A percentile compares a stretch with the other conserved stretches of the same genome.
Conservation (phyloP, 2,797 vertebrate genomes). For the Simalia tracyae region DNA sequence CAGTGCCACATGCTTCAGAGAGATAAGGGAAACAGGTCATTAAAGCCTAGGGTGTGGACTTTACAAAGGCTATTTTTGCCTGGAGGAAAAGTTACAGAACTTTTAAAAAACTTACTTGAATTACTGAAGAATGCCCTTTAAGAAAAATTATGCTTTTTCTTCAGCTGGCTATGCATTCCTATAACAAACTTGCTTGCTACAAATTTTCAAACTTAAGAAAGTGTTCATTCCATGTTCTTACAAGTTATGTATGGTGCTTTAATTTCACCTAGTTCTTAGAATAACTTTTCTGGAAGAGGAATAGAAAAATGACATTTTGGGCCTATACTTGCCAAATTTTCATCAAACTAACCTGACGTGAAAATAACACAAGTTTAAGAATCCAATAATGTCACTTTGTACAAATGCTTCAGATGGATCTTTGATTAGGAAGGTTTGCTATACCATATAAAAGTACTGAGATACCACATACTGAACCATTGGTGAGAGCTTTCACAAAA, state of each 20-base stretch:
- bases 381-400: too few species aligned
- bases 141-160: not conserved
- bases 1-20: not conserved
- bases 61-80: not conserved
- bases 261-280: not conserved
- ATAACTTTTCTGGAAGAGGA: not conserved
- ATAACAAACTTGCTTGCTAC: too few species aligned
- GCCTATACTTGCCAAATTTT: not conserved
- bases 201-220: not conserved
- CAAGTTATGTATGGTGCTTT: not conserved
- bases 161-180: not conserved
- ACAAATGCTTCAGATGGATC: not conserved
- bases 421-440: not conserved
- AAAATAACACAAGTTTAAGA: not conserved
- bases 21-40: constrained; percentile 55
- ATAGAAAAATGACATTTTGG: not conserved
- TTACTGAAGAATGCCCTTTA: not conserved
- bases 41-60: constrained; percentile 48
- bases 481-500: not conserved
- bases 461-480: not conserved
- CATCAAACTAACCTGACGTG: not conserved
- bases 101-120: constrained; percentile 1
- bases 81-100: not conserved
- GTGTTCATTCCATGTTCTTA: not conserved
- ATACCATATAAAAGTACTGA: not conserved